phyloP scores from a whole-genome alignment of 37 sponge, comb jelly and placozoan genomes.

The Chondrilla cf. caribensis region DNA sequence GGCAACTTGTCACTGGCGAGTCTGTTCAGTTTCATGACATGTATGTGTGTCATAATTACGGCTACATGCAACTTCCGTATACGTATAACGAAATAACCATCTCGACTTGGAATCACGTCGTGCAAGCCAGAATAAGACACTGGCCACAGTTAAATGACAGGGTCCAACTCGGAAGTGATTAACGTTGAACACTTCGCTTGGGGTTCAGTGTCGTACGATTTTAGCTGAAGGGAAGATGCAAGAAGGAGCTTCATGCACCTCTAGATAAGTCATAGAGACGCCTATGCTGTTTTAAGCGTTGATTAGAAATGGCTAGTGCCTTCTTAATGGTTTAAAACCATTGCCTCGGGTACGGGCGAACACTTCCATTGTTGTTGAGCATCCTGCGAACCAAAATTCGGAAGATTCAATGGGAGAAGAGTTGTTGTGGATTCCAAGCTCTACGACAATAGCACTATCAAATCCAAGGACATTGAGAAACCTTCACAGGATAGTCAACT shows the following conservation, averaged over 20 bases:
- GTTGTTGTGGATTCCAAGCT: too few relatives aligned
- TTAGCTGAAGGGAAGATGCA: background rate
- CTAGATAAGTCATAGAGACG: conserved; percentile 22
- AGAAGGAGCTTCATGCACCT: conserved; percentile 16
- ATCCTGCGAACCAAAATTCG: too few relatives aligned
- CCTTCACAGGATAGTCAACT: too few relatives aligned
- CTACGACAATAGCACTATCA: too few relatives aligned
- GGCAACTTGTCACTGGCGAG: conserved; percentile 17
- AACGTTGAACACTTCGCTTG: background rate
- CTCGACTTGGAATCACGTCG: background rate
- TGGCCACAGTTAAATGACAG: background rate
- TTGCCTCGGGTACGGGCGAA: background rate
- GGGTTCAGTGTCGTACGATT: background rate
- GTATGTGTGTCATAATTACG: conserved; percentile 2
- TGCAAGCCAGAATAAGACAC: background rate
- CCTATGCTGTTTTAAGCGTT: conserved; percentile 9
- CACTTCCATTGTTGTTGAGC: background rate
- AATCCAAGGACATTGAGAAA: too few relatives aligned
- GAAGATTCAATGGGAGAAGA: too few relatives aligned
- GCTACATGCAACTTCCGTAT: background rate
- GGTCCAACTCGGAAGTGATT: conserved; percentile 21
- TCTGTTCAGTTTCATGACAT: background rate
- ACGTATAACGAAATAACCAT: background rate
- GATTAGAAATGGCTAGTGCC: conserved; percentile 17
- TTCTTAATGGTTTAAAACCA: conserved; percentile 12